Conservation (phyloP, 2,888 invertebrate genomes). For the Augochlorella aurata region DNA sequence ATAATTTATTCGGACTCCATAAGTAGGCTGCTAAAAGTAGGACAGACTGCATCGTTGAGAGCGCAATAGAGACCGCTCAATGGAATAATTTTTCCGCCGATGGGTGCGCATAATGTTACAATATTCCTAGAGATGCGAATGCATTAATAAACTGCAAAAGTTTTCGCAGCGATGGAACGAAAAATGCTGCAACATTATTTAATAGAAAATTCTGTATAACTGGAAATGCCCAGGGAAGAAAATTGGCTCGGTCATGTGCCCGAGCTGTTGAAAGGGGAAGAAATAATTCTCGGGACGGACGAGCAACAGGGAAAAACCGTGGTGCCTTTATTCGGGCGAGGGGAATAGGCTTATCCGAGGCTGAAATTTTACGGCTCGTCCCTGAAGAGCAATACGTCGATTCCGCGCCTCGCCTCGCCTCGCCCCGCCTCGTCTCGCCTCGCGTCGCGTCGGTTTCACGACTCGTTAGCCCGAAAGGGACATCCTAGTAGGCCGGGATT, state of each 20-base stretch:
- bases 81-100: too few species aligned
- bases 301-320: background rate
- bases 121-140: too few species aligned
- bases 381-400: conserved; percentile 66
- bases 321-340: background rate
- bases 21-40: background rate
- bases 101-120: too few species aligned
- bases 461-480: conserved; percentile 71
- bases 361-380: conserved; percentile 36
- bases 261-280: background rate
- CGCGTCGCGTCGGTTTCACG: conserved; percentile 63
- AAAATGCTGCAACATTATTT: too few species aligned
- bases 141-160: too few species aligned
- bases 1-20: background rate
- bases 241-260: background rate
- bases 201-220: too few species aligned
- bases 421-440: too few species aligned
- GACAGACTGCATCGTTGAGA: background rate
- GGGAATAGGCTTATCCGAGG: conserved; percentile 13
- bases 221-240: background rate
- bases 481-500: conserved; percentile 65
- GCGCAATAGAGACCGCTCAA: too few species aligned
- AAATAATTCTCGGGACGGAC: background rate
- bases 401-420: conserved; percentile 41
- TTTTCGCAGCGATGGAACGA: too few species aligned